Conservation (phyloP, 2,113 vertebrate genomes). For the Bubalus kerabau region DNA sequence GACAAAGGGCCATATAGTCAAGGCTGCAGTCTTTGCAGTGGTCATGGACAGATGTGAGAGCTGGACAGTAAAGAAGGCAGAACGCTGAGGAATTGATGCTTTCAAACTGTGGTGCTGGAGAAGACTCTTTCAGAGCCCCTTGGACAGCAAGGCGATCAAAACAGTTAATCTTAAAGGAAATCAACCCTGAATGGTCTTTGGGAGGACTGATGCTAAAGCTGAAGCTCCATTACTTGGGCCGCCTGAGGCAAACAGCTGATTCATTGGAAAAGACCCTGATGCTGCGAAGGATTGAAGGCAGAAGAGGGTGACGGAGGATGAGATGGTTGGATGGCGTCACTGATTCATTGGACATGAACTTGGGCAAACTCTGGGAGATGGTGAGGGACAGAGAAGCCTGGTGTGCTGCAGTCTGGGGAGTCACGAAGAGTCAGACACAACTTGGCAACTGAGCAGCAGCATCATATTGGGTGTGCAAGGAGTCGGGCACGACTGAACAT, state of each 20-base stretch:
- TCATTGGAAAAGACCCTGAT: not conserved
- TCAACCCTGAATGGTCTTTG: not conserved
- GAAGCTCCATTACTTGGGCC: not conserved
- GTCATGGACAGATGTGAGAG: not conserved
- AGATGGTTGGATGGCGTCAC: not conserved
- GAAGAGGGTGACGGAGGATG: not conserved
- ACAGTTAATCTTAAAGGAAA: not conserved
- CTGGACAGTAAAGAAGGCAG: not conserved
- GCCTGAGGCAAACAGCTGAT: not conserved
- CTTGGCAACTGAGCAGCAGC: not conserved
- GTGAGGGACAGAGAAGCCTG: not conserved
- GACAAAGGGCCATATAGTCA: not conserved
- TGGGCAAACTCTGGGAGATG: not conserved
- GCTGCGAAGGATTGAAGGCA: not conserved
- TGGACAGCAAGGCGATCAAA: not conserved
- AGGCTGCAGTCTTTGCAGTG: not conserved
- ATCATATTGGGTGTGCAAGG: not conserved
- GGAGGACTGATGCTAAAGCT: not conserved
- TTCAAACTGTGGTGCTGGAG: not conserved
- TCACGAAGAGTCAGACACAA: not conserved
- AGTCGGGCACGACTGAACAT: not conserved
- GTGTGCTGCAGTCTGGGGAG: not conserved
- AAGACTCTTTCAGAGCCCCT: not conserved
- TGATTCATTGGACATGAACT: not conserved
- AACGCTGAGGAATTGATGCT: not conserved